Conservation (phyloP, 2,888 invertebrate genomes). For the Aleiodes testaceus region DNA sequence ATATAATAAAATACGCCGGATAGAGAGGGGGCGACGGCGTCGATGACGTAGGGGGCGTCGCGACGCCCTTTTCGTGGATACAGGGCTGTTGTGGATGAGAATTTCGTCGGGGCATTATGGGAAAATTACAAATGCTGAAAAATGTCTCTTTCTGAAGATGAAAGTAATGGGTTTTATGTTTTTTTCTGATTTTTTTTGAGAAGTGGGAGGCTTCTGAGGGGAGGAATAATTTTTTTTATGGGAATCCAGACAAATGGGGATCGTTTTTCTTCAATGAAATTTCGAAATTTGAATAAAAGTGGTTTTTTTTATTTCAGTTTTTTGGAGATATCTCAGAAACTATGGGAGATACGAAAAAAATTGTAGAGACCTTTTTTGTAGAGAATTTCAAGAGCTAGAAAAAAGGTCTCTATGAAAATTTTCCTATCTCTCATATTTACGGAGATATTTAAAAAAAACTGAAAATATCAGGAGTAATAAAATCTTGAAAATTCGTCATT, state of each 20-base stretch:
- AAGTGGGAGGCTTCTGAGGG: not conserved
- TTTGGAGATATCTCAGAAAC: not conserved
- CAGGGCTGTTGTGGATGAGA: slow-evolving; percentile 13
- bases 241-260: not conserved
- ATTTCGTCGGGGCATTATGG: not conserved
- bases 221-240: not conserved
- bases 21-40: slow-evolving; percentile 41
- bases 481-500: slow-evolving; percentile 4
- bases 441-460: not conserved
- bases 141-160: slow-evolving; percentile 8
- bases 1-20: slow-evolving; percentile 48
- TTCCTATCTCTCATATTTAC: not conserved
- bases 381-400: too few relatives aligned
- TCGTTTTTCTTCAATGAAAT: not conserved
- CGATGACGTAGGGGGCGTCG: slow-evolving; percentile 44
- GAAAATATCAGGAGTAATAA: not conserved
- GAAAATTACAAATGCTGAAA: slow-evolving; percentile 23
- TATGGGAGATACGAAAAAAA: not conserved
- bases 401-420: not conserved
- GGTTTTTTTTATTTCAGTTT: too few relatives aligned
- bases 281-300: too few relatives aligned
- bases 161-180: slow-evolving; percentile 7
- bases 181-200: not conserved
- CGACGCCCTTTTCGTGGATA: slow-evolving; percentile 35
- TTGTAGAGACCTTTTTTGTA: too few relatives aligned